A percentile compares a stretch with the other conserved stretches of the same genome.
These are phyloP conservation scores for Reticulitermes speratus DNA, from an alignment of 1,140 invertebrate species.

Conservation along the genomic window DNA sequence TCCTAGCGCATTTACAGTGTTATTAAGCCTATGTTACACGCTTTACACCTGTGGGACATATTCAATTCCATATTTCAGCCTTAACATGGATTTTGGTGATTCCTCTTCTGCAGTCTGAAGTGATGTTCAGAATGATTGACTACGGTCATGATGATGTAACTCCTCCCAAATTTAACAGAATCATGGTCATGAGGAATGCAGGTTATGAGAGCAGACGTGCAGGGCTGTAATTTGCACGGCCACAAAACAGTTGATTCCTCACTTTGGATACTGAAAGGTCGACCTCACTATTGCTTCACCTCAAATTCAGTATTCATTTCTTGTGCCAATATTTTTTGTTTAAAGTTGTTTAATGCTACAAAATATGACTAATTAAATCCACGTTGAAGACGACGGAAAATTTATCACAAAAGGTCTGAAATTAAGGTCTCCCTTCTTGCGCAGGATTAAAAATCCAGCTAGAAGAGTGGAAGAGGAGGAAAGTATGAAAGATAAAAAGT, in stretches of 20 bases:
- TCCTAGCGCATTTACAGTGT: too few species aligned
- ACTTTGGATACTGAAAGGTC: neutral
- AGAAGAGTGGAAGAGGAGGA: neutral
- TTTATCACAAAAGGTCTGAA: constrained; percentile 17
- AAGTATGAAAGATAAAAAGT: neutral
- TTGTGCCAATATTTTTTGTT: neutral
- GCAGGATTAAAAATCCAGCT: neutral
- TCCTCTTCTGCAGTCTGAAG: neutral
- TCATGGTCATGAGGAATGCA: neutral
- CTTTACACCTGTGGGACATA: neutral
- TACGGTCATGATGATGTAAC: neutral
- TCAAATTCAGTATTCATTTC: neutral
- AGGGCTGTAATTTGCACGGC: neutral
- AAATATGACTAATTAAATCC: constrained; percentile 10
- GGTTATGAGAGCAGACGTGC: neutral
- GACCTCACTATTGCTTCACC: neutral
- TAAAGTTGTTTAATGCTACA: neutral
- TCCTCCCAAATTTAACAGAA: neutral
- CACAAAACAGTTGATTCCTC: neutral
- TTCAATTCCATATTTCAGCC: neutral
- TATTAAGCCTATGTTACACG: too few species aligned
- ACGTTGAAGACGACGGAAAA: neutral
- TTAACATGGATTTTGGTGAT: neutral
- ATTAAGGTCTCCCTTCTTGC: neutral
- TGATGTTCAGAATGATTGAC: neutral